phyloP scores from a whole-genome alignment of 2,797 vertebrate species.

The Chlorospingus flavigularis region DNA sequence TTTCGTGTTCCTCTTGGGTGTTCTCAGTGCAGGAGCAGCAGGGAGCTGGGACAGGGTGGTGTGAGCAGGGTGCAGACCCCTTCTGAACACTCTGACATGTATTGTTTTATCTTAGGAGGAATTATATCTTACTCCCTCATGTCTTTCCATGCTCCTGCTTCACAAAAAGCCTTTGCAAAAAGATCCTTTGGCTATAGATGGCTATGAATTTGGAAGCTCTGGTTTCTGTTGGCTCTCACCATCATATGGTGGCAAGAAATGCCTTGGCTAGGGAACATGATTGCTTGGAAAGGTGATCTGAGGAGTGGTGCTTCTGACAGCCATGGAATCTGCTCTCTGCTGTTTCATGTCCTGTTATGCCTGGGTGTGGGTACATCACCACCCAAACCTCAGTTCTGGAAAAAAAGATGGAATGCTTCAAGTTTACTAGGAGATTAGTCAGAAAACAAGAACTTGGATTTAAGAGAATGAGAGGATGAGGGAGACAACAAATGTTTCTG shows the following conservation, averaged over 20 bases:
- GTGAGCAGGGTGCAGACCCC: neutral
- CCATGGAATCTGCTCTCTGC: neutral
- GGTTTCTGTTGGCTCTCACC: neutral
- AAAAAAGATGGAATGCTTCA: neutral
- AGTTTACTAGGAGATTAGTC: neutral
- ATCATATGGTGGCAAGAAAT: neutral
- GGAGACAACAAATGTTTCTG: neutral
- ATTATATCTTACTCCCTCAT: neutral
- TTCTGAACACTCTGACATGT: rapidly evolving
- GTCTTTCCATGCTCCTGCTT: neutral
- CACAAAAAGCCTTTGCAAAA: neutral
- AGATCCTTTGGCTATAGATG: neutral
- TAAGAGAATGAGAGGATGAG: neutral
- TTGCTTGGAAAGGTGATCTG: neutral
- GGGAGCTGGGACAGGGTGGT: neutral
- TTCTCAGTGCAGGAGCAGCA: rapidly evolving
- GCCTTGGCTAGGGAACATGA: neutral
- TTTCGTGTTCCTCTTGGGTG: neutral
- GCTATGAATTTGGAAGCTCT: neutral
- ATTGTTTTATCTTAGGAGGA: neutral
- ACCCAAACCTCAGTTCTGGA: neutral
- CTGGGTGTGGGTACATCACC: neutral
- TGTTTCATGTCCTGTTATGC: neutral
- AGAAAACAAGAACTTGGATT: neutral
- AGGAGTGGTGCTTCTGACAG: neutral